These are phyloP conservation scores for Phania funesta DNA, from an alignment of 2,888 invertebrate genomes.

Conservation along the genomic window DNA sequence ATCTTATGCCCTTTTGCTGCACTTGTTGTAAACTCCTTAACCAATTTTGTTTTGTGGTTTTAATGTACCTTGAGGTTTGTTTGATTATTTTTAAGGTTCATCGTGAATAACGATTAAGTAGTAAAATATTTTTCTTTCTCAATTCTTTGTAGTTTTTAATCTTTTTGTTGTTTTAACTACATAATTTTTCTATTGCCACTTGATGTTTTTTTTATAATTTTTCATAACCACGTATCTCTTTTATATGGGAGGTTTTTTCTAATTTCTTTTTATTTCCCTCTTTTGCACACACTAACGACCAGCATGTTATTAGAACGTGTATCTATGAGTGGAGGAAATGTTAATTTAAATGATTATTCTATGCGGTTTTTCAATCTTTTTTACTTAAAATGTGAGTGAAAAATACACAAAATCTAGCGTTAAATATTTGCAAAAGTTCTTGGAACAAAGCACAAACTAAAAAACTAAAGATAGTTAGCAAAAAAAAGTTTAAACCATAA, in stretches of 20 bases:
- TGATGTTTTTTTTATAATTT: background rate
- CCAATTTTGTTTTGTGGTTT: background rate
- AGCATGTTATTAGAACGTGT: background rate
- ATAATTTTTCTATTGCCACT: slow-evolving; percentile 17
- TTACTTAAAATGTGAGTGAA: background rate
- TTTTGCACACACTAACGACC: slow-evolving; percentile 32
- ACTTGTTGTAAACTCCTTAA: background rate
- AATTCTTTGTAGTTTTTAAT: background rate
- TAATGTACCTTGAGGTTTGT: background rate
- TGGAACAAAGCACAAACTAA: background rate
- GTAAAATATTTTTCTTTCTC: background rate
- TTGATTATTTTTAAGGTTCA: background rate
- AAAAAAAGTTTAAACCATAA: slow-evolving; percentile 42
- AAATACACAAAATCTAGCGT: background rate
- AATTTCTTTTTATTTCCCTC: slow-evolving; percentile 39
- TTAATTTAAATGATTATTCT: slow-evolving; percentile 48
- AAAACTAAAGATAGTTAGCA: background rate
- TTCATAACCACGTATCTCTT: background rate
- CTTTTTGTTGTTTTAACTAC: background rate
- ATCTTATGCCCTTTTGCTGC: background rate
- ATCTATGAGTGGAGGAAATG: slow-evolving; percentile 25
- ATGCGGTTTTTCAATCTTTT: slow-evolving; percentile 26
- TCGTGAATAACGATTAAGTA: slow-evolving; percentile 16
- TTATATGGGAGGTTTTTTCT: slow-evolving; percentile 18
- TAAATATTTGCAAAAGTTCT: slow-evolving; percentile 29